Conservation (phyloP, 2,113 vertebrate species). For the Rhinoptilus africanus region DNA sequence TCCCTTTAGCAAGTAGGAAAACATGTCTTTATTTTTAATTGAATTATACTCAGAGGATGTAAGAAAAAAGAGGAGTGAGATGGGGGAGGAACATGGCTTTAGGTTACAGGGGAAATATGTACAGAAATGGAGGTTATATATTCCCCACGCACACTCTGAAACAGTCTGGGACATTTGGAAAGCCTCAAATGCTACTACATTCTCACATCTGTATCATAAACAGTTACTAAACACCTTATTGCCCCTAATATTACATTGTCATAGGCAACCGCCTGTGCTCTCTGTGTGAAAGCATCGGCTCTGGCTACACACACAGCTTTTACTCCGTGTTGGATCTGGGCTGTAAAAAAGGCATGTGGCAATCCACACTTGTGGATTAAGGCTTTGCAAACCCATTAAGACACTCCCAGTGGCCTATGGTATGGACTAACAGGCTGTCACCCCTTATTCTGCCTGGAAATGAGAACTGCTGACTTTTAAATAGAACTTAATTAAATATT, state of each 20-base stretch:
- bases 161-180: background rate
- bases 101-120: background rate
- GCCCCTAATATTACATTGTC: background rate
- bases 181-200: background rate
- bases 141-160: background rate
- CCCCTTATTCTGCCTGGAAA: background rate
- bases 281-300: background rate
- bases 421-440: background rate
- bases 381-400: background rate
- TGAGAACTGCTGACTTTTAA: background rate
- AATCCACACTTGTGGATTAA: background rate
- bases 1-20: conserved; percentile 39
- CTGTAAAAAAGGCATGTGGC: background rate
- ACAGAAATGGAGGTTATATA: background rate
- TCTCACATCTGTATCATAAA: conserved; percentile 33
- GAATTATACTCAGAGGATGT: conserved; percentile 41
- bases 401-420: background rate
- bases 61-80: conserved; percentile 7
- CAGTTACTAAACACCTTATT: conserved; percentile 45
- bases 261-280: background rate
- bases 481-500: background rate
- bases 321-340: background rate
- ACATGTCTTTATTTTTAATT: conserved; percentile 44
- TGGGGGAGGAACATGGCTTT: background rate
- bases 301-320: background rate